Evolutionary conservation across 2,888 invertebrate species (phyloP).

Genomic region (Drosophila multiciliata): DNA sequence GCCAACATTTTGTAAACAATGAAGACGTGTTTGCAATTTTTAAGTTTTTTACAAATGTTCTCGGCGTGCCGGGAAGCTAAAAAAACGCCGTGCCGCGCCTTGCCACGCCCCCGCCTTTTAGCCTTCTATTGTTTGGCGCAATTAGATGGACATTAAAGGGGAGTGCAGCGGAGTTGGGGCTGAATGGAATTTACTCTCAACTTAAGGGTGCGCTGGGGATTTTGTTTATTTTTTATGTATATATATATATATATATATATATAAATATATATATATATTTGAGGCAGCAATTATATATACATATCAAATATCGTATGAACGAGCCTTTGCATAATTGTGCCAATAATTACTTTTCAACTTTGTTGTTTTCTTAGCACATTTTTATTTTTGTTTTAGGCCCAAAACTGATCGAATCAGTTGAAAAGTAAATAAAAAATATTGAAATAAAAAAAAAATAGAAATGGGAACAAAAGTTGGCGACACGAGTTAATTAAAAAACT

Average conservation of each 20-base stretch:
- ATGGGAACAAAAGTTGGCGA: constrained; percentile 27
- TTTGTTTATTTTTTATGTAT: constrained; percentile 1
- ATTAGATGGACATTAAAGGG: constrained; percentile 58
- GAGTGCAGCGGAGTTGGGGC: neutral
- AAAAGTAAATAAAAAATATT: constrained; percentile 31
- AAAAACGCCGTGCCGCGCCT: constrained; percentile 15
- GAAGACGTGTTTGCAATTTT: constrained; percentile 81
- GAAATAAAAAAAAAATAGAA: neutral
- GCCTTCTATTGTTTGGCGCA: constrained; percentile 63
- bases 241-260: constrained; percentile 57
- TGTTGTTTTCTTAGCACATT: constrained; percentile 15
- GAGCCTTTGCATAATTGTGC: constrained; percentile 75
- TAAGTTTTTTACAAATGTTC: constrained; percentile 75
- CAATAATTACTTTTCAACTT: constrained; percentile 72
- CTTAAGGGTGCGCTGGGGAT: constrained; percentile 21
- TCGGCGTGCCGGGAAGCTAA: constrained; percentile 29
- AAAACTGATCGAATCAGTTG: constrained; percentile 65
- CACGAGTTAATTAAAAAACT: constrained; percentile 75
- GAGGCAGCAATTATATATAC: constrained; percentile 64
- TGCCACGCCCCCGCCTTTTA: constrained; percentile 12
- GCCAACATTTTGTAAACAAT: constrained; percentile 79
- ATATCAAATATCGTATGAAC: constrained; percentile 66
- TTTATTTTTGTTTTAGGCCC: constrained; percentile 17
- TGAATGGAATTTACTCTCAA: neutral
- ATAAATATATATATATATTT: constrained; percentile 23